phyloP scores from a whole-genome alignment of 1,140 invertebrate genomes.

The Archegozetes longisetosus region DNA sequence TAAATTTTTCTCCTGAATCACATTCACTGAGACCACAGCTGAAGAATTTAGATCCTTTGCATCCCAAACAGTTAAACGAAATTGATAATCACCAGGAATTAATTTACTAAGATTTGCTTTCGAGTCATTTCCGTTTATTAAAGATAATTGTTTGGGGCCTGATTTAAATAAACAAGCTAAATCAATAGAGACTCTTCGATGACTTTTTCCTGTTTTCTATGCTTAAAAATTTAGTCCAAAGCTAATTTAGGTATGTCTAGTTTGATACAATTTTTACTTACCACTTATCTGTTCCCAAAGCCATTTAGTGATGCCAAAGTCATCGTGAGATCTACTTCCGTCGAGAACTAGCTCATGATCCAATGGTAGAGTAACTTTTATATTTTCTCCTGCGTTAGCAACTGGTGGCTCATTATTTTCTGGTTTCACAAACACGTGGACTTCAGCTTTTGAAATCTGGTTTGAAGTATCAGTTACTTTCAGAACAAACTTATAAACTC shows the following conservation, averaged over 20 bases:
- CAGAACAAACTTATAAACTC: slow-evolving; percentile 81
- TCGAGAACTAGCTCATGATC: slow-evolving; percentile 57
- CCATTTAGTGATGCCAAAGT: slow-evolving; percentile 61
- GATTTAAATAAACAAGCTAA: slow-evolving; percentile 12
- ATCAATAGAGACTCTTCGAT: too few species aligned
- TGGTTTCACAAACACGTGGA: slow-evolving; percentile 82
- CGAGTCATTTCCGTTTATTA: slow-evolving; percentile 31
- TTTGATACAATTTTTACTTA: slow-evolving; percentile 25
- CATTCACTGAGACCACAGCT: slow-evolving; percentile 47
- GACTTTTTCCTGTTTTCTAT: too few species aligned
- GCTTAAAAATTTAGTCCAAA: too few species aligned
- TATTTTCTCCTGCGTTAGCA: slow-evolving; percentile 40
- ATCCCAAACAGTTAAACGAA: slow-evolving; percentile 67
- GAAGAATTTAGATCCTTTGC: slow-evolving; percentile 55
- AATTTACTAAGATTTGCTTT: slow-evolving; percentile 51
- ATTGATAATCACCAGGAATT: slow-evolving; percentile 65
- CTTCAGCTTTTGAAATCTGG: slow-evolving; percentile 64
- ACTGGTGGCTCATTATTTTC: slow-evolving; percentile 56
- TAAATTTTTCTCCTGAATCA: slow-evolving; percentile 81
- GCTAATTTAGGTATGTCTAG: too few species aligned
- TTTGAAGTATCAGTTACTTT: slow-evolving; percentile 78
- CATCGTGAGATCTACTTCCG: slow-evolving; percentile 63
- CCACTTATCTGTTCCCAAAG: slow-evolving; percentile 57
- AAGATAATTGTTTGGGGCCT: slow-evolving; percentile 39
- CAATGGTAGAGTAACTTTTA: slow-evolving; percentile 53